These are phyloP conservation scores for Lysandra bellargus DNA, from an alignment of 2,888 invertebrate species.

Conservation along the genomic window DNA sequence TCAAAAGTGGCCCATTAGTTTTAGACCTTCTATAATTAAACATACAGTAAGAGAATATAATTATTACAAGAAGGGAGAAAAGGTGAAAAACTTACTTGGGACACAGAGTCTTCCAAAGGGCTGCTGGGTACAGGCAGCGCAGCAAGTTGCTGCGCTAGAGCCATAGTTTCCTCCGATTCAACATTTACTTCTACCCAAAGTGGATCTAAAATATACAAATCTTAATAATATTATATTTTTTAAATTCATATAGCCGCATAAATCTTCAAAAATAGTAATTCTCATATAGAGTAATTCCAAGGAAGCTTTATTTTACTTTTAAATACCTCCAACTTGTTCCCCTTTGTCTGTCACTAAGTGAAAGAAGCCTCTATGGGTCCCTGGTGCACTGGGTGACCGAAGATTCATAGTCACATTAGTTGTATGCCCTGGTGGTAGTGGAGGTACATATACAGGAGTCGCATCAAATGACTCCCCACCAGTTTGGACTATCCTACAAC, in stretches of 20 bases:
- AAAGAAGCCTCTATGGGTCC: slow-evolving; percentile 93
- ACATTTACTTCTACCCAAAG: slow-evolving; percentile 91
- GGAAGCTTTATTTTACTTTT: background rate
- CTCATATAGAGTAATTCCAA: slow-evolving; percentile 21
- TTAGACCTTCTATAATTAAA: background rate
- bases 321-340: slow-evolving; percentile 93
- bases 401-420: slow-evolving; percentile 89
- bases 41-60: background rate
- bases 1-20: too few species aligned
- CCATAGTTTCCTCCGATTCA: slow-evolving; percentile 89
- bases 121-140: slow-evolving; percentile 72
- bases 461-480: slow-evolving; percentile 80
- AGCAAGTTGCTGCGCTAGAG: slow-evolving; percentile 88
- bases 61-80: background rate
- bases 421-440: slow-evolving; percentile 87
- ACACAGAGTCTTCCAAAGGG: slow-evolving; percentile 57
- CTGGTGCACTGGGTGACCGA: slow-evolving; percentile 87
- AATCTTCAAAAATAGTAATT: too few species aligned
- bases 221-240: background rate
- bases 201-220: slow-evolving; percentile 80
- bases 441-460: slow-evolving; percentile 82
- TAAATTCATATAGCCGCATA: too few species aligned
- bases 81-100: slow-evolving; percentile 52
- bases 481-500: slow-evolving; percentile 88
- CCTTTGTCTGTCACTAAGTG: slow-evolving; percentile 93